Evolutionary conservation across 2,797 vertebrate species (phyloP).

Genomic region (Cynopterus sphinx): DNA sequence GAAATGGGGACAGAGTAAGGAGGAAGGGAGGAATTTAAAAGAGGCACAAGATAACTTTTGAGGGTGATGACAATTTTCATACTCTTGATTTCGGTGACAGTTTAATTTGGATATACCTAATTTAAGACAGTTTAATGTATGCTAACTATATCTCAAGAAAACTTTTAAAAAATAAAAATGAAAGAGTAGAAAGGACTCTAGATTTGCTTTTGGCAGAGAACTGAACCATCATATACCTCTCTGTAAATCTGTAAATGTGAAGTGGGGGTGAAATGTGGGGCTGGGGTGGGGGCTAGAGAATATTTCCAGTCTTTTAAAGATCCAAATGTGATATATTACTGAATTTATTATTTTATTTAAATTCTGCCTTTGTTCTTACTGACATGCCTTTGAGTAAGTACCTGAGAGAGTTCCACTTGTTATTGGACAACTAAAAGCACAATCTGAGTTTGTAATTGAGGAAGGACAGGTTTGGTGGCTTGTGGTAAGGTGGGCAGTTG

Average conservation of each 20-base stretch:
- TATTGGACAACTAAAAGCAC: background rate
- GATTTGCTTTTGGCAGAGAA: background rate
- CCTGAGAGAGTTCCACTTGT: background rate
- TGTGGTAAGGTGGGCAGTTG: background rate
- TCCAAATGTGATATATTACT: background rate
- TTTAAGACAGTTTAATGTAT: background rate
- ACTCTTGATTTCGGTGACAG: background rate
- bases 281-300: background rate
- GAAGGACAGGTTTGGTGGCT: background rate
- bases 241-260: background rate
- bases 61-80: background rate
- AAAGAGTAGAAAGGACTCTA: background rate
- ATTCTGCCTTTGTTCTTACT: background rate
- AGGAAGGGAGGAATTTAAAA: background rate
- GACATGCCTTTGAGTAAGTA: background rate
- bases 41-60: background rate
- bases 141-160: background rate
- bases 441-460: background rate
- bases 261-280: background rate
- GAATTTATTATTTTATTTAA: constrained; percentile 21
- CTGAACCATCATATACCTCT: background rate
- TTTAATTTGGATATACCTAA: background rate
- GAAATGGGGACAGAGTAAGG: background rate
- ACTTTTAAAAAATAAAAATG: background rate
- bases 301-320: background rate